Conservation (phyloP, 2,797 vertebrate species). For the Tenualosa thibaudeaui region DNA sequence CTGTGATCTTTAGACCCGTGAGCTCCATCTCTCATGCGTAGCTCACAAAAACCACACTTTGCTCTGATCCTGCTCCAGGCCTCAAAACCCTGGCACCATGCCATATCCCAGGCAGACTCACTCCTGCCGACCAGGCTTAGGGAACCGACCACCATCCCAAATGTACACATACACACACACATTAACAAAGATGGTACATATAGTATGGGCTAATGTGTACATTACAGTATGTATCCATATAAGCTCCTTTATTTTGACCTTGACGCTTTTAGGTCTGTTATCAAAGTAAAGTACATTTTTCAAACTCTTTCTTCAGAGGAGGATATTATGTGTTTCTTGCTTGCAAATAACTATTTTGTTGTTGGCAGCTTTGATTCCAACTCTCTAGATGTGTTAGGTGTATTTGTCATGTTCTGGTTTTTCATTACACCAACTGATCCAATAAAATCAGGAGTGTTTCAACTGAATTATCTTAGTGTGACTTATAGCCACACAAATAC, state of each 20-base stretch:
- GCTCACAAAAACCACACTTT: conserved; percentile 51
- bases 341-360: neutral
- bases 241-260: neutral
- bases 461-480: neutral
- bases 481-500: neutral
- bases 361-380: neutral
- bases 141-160: conserved; percentile 34
- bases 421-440: neutral
- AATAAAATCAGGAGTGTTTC: neutral
- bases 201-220: neutral
- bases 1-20: conserved; percentile 63
- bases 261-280: neutral
- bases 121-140: conserved; percentile 24
- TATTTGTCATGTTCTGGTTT: neutral
- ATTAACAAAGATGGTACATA: neutral
- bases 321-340: neutral
- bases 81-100: conserved; percentile 40
- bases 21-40: conserved; percentile 58
- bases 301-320: too few relatives aligned
- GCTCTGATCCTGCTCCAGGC: conserved; percentile 61
- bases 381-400: neutral
- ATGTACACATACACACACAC: neutral
- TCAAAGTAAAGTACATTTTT: neutral
- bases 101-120: conserved; percentile 44
- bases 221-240: neutral